A percentile compares a stretch with the other conserved stretches of the same genome.
These are phyloP conservation scores for Drosophila jambulina DNA, from an alignment of 1,140 invertebrate genomes.

Conservation along the genomic window DNA sequence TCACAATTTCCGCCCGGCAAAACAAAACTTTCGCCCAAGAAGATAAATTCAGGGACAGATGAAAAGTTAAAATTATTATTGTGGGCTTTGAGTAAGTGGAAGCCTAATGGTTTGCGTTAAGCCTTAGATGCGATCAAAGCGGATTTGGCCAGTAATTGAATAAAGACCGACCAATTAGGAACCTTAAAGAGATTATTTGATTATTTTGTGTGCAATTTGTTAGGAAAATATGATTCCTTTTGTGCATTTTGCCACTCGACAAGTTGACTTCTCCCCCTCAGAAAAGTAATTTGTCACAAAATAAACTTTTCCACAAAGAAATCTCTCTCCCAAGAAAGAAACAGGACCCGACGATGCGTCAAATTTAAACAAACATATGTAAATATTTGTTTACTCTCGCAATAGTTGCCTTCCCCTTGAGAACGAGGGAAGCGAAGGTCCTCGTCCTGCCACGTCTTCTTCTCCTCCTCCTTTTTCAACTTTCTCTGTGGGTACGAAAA, in stretches of 20 bases:
- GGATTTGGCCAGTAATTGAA: slow-evolving; percentile 24
- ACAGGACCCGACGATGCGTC: slow-evolving; percentile 23
- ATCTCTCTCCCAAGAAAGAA: slow-evolving; percentile 25
- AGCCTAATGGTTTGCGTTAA: slow-evolving; percentile 16
- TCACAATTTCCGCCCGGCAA: slow-evolving; percentile 57
- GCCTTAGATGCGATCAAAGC: slow-evolving; percentile 10
- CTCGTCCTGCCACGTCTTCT: slow-evolving; percentile 12
- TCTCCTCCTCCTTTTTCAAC: slow-evolving; percentile 24
- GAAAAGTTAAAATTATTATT: slow-evolving; percentile 32
- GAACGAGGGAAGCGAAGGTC: slow-evolving; percentile 15
- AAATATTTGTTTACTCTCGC: slow-evolving; percentile 59
- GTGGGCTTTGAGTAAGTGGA: slow-evolving; percentile 1
- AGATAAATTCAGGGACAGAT: slow-evolving; percentile 5
- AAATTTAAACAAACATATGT: slow-evolving; percentile 61
- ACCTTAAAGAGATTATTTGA: slow-evolving; percentile 6
- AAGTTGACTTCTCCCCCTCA: slow-evolving; percentile 24
- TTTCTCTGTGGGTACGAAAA: slow-evolving; percentile 28
- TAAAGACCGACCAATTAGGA: slow-evolving; percentile 1
- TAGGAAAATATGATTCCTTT: slow-evolving; percentile 17
- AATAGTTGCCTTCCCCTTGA: slow-evolving; percentile 34
- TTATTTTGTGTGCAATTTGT: slow-evolving; percentile 21
- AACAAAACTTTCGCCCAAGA: slow-evolving; percentile 12
- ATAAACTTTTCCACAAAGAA: slow-evolving; percentile 40
- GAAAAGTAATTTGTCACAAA: slow-evolving; percentile 53
- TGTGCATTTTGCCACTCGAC: slow-evolving; percentile 14